Base-by-base conservation (phyloP, 2,797 vertebrate species). In the Rhinatrema bivittatum region DNA sequence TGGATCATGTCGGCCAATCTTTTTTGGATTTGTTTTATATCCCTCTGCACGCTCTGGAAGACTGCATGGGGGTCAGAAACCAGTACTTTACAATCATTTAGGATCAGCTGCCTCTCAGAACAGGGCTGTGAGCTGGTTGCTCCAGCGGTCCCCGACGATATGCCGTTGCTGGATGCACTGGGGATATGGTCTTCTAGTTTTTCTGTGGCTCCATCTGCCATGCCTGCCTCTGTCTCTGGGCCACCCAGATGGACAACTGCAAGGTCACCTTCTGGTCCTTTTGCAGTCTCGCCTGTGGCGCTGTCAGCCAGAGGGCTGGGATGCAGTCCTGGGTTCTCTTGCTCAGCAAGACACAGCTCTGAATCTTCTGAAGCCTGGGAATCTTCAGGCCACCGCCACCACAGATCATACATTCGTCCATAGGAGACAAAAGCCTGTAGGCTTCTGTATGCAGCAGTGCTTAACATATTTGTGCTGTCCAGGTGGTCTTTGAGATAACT, bases 341-440 rank as follows among this genome's bases (percentile, higher is more conserved):
- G n/a, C n/a, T n/a, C n/a, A n/a, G n/a, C n/a, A n/a, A n/a, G n/a
- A n/a, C n/a, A n/a, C n/a, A n/a, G n/a, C n/a, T n/a, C 27, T 39
- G 14, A 5, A 4, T 57, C 28, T 17, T 50, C 14, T 26, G 17
- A 4, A 9, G 10, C n/a, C 7, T 36, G 25, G 20, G n/a, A 31
- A 9, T 37, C 42, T 14, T 22, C 27, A 20, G 49, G 47, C 23
- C 43, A 22, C 9, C 63, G 74, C 94, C 94, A 98, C 94, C 95
- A 98, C 29, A 68, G 30, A 8, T 86, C 62, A 19, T 97, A 97
- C 11, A 98, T 66, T 9, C 51, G 67, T 14, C 82, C 76, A 7
- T 94, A 97, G 21, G 50, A 60, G 31, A 89, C 57, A 14, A 91
- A 89, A 8, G 86, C 89, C 60, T 88, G 85, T 43, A 98, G 68